Conservation (phyloP, 2,113 vertebrate species). For the Macquaria australasica region DNA sequence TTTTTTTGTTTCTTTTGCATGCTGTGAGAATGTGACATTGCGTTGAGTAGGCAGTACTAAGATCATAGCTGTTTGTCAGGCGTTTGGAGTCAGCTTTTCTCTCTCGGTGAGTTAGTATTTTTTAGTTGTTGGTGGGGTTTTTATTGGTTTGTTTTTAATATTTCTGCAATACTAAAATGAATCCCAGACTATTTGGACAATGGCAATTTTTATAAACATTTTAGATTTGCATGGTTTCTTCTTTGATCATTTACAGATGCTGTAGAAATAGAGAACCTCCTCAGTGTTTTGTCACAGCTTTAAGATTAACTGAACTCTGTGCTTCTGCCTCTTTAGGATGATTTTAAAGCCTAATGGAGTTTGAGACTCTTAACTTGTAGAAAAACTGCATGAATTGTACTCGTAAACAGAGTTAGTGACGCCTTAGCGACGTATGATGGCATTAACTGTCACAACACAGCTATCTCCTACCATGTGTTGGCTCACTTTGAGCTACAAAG, state of each 20-base stretch:
- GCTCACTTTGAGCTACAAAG: not conserved
- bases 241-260: not conserved
- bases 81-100: not conserved
- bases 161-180: not conserved
- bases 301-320: not conserved
- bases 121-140: not conserved
- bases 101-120: slow-evolving; percentile 51
- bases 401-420: not conserved
- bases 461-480: not conserved
- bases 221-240: not conserved
- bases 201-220: not conserved
- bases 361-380: not conserved
- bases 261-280: not conserved
- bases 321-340: not conserved
- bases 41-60: not conserved
- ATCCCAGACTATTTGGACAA: not conserved
- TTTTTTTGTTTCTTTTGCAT: not conserved
- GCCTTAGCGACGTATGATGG: not conserved
- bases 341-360: not conserved
- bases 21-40: not conserved
- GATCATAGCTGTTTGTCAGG: slow-evolving; percentile 8
- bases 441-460: not conserved
- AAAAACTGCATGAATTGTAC: not conserved
- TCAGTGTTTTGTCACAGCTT: not conserved
- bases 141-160: not conserved